These are phyloP conservation scores for Hyperoodon ampullatus DNA, from an alignment of 2,113 vertebrate genomes.

Conservation along the genomic window DNA sequence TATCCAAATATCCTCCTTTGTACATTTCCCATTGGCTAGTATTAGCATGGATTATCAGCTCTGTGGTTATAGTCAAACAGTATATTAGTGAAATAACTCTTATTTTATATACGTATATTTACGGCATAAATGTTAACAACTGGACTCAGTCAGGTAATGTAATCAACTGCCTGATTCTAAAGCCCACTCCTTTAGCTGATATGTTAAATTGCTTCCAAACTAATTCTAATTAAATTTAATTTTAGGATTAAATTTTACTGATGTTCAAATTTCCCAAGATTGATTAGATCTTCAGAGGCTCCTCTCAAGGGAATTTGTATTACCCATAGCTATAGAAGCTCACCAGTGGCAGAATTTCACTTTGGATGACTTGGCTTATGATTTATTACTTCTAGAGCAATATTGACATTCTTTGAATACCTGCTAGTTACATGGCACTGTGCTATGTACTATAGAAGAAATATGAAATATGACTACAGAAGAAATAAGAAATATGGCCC, in stretches of 20 bases:
- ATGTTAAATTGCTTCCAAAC: not conserved
- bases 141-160: not conserved
- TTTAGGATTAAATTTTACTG: conserved; percentile 14
- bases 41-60: not conserved
- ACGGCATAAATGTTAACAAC: not conserved
- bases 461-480: not conserved
- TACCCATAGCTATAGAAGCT: not conserved
- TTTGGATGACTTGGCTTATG: not conserved
- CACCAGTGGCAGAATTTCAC: not conserved
- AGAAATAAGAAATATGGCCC: not conserved
- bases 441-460: not conserved
- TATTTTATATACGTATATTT: not conserved
- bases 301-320: not conserved
- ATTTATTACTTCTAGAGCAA: not conserved
- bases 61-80: not conserved
- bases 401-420: not conserved
- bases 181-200: not conserved
- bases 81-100: conserved; percentile 10
- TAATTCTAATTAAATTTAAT: conserved; percentile 25
- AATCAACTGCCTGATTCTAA: not conserved
- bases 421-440: not conserved
- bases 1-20: not conserved
- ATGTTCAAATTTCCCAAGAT: not conserved
- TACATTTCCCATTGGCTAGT: not conserved
- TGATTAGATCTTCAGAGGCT: not conserved